phyloP scores from a whole-genome alignment of 2,888 invertebrate species.

The Stenoptilia bipunctidactyla region DNA sequence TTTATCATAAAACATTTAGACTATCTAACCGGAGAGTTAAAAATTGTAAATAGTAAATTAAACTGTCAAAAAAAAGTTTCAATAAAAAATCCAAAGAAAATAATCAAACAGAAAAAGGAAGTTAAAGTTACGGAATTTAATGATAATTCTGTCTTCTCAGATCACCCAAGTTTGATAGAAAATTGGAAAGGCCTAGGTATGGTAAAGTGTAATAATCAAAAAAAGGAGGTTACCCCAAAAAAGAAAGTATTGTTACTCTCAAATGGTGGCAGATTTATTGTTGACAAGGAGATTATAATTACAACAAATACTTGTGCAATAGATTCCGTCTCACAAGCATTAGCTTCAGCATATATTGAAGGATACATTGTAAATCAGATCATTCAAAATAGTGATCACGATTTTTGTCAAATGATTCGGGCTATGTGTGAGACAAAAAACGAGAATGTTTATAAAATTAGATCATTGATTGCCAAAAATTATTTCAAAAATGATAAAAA shows the following conservation, averaged over 20 bases:
- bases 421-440: conserved; percentile 6
- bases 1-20: conserved; percentile 6
- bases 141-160: conserved; percentile 9
- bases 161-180: conserved; percentile 8
- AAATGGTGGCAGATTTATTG: conserved; percentile 7
- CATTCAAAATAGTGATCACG: conserved; percentile 6
- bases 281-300: conserved; percentile 6
- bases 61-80: conserved; percentile 6
- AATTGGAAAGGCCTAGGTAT: conserved; percentile 2
- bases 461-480: conserved; percentile 8
- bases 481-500: conserved; percentile 10
- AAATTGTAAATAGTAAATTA: conserved; percentile 5
- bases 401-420: conserved; percentile 8
- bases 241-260: conserved; percentile 6
- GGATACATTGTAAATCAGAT: conserved; percentile 9
- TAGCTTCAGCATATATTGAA: conserved; percentile 7
- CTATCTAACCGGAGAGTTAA: conserved; percentile 7
- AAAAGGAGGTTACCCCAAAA: not conserved
- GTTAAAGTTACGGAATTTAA: conserved; percentile 5
- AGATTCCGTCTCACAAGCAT: conserved; percentile 4
- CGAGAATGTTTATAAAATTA: conserved; percentile 6
- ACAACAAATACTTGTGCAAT: conserved; percentile 10
- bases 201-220: conserved; percentile 1
- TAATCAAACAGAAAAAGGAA: not conserved
- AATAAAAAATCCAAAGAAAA: no score